Base-by-base conservation (phyloP, 2,113 vertebrate species). In the Lycocorax pyrrhopterus region DNA sequence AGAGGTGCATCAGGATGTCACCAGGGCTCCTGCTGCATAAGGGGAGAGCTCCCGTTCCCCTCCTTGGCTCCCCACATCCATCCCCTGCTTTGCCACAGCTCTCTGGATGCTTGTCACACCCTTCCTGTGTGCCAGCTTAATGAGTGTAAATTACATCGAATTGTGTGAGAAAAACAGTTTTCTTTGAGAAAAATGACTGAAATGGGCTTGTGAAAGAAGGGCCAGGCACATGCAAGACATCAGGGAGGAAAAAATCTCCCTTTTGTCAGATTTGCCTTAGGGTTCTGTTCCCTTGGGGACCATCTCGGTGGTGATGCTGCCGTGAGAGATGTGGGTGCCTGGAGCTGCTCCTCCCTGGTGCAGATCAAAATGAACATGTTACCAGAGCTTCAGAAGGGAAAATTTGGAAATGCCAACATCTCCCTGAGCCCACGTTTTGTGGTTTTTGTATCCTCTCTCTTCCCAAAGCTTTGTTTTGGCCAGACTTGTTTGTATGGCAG, bases 311-410 rank as follows among this genome's bases (percentile, higher is more conserved):
- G n/a, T 49, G 30, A 17, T 81, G n/a, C 25, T 78, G 46, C 37
- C 63, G 6, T 0, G 0, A 49, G 46, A 69, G 32, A 9, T 29
- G 14, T 8, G 35, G 33, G 23, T 5, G 2, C 14, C 55, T 62
- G 30, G 23, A 60, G 62, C 35, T 64, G 67, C 37, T 84, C 22
- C 32, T 84, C 5, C 16, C 12, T 47, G n/a, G 26, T 46, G 35
- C 3, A 1, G 9, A 35, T 63, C 27, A 10, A 63, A 71, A 56
- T 0, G 1, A 46, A 27, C 0, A 2, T 39, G 13, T 64, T 63
- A 33, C n/a, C 3, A 1, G 49, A 63, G 58, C 58, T 79, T 72
- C 22, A 44, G 44, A 66, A 68, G 41, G 29, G 33, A 22, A 32
- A 35, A 16, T 35, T 15, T 25, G 32, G 23, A 68, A 39, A 47